Evolutionary conservation across 2,888 invertebrate genomes (phyloP).

Genomic region (Eupsilia transversa): DNA sequence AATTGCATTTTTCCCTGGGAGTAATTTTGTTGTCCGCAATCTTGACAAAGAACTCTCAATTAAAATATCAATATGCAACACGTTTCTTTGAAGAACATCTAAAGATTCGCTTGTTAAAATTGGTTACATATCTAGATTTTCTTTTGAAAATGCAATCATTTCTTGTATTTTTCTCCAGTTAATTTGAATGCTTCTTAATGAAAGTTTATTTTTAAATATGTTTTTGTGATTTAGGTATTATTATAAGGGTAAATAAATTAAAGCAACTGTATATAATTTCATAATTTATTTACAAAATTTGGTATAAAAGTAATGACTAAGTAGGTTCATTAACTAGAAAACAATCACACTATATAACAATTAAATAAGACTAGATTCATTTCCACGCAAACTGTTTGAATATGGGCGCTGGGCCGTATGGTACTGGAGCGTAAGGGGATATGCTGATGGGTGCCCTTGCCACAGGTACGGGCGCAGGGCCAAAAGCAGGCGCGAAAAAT

Average conservation of each 20-base stretch:
- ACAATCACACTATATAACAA: conserved; percentile 69
- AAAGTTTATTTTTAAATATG: background rate
- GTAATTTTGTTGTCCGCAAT: background rate
- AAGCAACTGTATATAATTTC: conserved; percentile 33
- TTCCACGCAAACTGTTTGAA: conserved; percentile 84
- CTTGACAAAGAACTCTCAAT: background rate
- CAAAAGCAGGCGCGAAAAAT: conserved; percentile 71
- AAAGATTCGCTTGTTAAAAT: background rate
- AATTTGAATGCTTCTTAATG: background rate
- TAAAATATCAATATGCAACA: background rate
- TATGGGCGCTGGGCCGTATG: conserved; percentile 74
- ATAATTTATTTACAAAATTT: conserved; percentile 76
- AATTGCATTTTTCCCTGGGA: conserved; percentile 19
- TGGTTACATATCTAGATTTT: background rate
- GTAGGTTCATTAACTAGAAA: conserved; percentile 59
- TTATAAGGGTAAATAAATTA: conserved; percentile 16
- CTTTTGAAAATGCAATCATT: background rate
- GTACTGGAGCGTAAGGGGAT: conserved; percentile 76
- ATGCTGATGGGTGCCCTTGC: conserved; percentile 73
- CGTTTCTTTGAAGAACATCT: background rate
- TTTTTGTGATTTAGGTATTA: background rate
- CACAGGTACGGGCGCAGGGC: conserved; percentile 76
- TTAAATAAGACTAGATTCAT: conserved; percentile 76
- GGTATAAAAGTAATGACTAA: conserved; percentile 69
- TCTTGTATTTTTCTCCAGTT: background rate